Conservation (phyloP, 2,888 invertebrate genomes). For the Zeuzera pyrina region DNA sequence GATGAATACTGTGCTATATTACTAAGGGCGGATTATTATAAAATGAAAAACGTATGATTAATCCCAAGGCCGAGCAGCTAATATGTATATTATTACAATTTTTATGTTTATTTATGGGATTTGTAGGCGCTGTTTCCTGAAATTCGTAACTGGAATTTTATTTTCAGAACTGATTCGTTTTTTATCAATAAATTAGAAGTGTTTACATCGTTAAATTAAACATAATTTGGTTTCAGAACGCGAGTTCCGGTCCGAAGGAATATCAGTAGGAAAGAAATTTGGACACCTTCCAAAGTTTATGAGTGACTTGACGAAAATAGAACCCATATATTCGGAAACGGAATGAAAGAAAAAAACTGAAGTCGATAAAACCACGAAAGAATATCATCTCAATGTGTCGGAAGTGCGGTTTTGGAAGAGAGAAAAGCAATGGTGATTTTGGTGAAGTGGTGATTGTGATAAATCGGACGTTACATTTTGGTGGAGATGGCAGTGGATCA, state of each 20-base stretch:
- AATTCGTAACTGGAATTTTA: too few relatives aligned
- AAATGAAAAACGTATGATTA: too few relatives aligned
- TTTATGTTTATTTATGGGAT: too few relatives aligned
- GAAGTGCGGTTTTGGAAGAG: constrained; percentile 16
- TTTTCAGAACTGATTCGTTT: too few relatives aligned
- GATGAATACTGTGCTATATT: too few relatives aligned
- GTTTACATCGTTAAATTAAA: constrained; percentile 30
- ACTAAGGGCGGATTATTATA: too few relatives aligned
- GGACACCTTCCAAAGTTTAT: constrained; percentile 36
- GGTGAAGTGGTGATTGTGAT: constrained; percentile 15
- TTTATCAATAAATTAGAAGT: constrained; percentile 17
- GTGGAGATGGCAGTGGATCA: constrained; percentile 40
- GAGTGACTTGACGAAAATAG: constrained; percentile 26
- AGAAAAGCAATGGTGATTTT: background rate
- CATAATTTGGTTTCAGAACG: constrained; percentile 43
- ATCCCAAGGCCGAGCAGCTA: too few relatives aligned
- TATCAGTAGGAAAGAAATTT: constrained; percentile 26
- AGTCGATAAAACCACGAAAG: constrained; percentile 8
- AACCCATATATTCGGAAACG: constrained; percentile 19
- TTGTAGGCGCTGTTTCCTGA: too few relatives aligned
- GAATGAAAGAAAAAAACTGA: constrained; percentile 12
- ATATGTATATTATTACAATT: too few relatives aligned
- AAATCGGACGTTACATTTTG: constrained; percentile 25
- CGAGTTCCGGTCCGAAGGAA: constrained; percentile 28
- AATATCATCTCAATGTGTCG: constrained; percentile 42